A percentile compares a stretch with the other conserved stretches of the same genome.
These are phyloP conservation scores for Drosophila pruinosa DNA, from an alignment of 1,140 invertebrate genomes.

Conservation along the genomic window DNA sequence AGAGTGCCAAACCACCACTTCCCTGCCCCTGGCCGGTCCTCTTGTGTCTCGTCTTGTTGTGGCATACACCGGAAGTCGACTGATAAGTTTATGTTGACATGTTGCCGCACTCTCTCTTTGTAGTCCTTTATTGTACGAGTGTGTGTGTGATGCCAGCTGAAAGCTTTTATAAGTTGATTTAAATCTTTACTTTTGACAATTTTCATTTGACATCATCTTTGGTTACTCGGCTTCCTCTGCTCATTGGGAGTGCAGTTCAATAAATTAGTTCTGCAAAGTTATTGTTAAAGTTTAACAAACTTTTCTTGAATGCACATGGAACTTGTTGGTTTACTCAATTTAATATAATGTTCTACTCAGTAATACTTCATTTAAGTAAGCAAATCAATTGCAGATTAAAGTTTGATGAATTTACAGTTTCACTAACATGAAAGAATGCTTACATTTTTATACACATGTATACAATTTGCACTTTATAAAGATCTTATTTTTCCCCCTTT, in stretches of 20 bases:
- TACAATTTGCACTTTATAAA: no score
- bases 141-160: constrained; percentile 42
- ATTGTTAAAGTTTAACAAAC: neutral
- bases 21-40: neutral
- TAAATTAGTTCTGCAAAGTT: neutral
- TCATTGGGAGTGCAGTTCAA: neutral
- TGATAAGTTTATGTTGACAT: constrained; percentile 72
- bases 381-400: no score
- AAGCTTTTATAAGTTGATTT: constrained; percentile 71
- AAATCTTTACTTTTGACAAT: constrained; percentile 58
- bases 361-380: no score
- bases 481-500: no score
- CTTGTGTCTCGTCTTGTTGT: constrained; percentile 54
- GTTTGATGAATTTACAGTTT: no score
- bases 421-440: no score
- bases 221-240: neutral
- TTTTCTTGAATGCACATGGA: no score
- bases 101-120: constrained; percentile 18
- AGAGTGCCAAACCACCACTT: no score
- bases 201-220: constrained; percentile 17
- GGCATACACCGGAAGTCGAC: constrained; percentile 65
- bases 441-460: no score
- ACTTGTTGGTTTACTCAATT: no score
- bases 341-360: no score
- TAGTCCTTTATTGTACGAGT: neutral